Percentiles rank a stretch among this genome's conserved stretches.
These are phyloP conservation scores for Dermochelys coriacea DNA, from an alignment of 2,797 vertebrate genomes.

Conservation along the genomic window DNA sequence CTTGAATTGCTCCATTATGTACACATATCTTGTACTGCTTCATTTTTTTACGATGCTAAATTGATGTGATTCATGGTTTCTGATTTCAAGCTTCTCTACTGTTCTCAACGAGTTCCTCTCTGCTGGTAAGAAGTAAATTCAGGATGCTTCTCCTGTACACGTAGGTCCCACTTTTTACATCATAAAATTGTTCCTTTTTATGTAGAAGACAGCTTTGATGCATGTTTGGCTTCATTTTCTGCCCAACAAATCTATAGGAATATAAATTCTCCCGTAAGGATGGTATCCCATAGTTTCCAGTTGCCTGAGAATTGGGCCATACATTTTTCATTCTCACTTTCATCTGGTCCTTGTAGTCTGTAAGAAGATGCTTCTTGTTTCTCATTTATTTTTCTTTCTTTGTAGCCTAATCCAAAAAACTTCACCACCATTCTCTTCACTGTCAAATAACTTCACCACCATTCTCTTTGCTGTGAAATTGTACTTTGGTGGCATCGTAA, in stretches of 20 bases:
- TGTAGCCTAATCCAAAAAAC: not conserved
- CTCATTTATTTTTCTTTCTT: not conserved
- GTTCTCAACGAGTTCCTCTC: not conserved
- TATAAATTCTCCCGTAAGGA: conserved; percentile 44
- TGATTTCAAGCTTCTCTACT: conserved; percentile 36
- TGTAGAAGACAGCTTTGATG: conserved; percentile 37
- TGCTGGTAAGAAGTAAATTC: conserved; percentile 61
- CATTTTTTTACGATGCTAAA: conserved; percentile 10
- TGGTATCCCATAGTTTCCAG: conserved; percentile 29
- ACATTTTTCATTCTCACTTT: conserved; percentile 46
- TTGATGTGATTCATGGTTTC: conserved; percentile 31
- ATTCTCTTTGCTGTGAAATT: not conserved
- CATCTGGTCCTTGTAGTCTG: conserved; percentile 45
- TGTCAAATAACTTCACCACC: not conserved
- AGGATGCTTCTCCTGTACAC: conserved; percentile 12
- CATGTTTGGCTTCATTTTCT: conserved; percentile 14
- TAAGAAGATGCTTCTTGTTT: conserved; percentile 50
- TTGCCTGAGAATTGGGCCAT: conserved; percentile 45
- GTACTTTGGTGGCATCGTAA: not conserved
- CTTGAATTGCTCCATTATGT: conserved; percentile 60
- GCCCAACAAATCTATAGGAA: conserved; percentile 36
- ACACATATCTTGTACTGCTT: conserved; percentile 20
- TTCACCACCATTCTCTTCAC: not conserved
- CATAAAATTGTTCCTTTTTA: not conserved
- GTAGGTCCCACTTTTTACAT: not conserved